phyloP scores from a whole-genome alignment of 2,888 invertebrate genomes.

The Morinoia aosen region DNA sequence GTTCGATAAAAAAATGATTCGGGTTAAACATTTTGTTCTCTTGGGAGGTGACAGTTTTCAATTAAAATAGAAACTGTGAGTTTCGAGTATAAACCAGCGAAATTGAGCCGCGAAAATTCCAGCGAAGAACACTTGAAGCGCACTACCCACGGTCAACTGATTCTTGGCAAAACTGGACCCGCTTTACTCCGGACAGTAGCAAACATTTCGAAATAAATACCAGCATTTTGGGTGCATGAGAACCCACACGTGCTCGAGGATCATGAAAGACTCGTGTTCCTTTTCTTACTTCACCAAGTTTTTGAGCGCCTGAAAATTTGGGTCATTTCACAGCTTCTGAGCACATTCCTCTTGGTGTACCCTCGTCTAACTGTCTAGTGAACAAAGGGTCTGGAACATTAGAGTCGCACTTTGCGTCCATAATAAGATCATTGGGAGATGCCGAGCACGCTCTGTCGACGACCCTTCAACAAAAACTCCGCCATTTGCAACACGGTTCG shows the following conservation, averaged over 20 bases:
- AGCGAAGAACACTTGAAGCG: background rate
- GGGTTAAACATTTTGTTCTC: too few relatives aligned
- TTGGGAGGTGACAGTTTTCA: background rate
- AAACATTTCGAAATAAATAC: conserved; percentile 1
- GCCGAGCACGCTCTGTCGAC: conserved; percentile 44
- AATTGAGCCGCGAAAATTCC: background rate
- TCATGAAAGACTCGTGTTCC: conserved; percentile 24
- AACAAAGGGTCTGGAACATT: conserved; percentile 48
- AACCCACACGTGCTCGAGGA: background rate
- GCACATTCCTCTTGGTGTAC: conserved; percentile 49
- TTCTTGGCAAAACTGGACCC: background rate
- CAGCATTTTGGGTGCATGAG: conserved; percentile 10
- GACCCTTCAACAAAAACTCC: conserved; percentile 43
- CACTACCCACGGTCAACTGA: background rate
- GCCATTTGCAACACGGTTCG: conserved; percentile 49
- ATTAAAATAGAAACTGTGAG: background rate
- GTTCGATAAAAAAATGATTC: too few relatives aligned
- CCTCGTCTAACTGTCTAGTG: conserved; percentile 48
- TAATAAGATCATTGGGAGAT: conserved; percentile 53
- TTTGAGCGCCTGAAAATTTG: conserved; percentile 37
- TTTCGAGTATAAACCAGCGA: background rate
- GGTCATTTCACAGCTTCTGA: conserved; percentile 49
- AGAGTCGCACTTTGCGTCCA: conserved; percentile 53
- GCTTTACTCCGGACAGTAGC: background rate
- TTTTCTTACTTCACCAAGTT: conserved; percentile 15